Percentiles rank a stretch among this genome's conserved stretches.
Evolutionary conservation across 2,888 invertebrate genomes (phyloP).

Genomic region (Tipula vernalis): DNA sequence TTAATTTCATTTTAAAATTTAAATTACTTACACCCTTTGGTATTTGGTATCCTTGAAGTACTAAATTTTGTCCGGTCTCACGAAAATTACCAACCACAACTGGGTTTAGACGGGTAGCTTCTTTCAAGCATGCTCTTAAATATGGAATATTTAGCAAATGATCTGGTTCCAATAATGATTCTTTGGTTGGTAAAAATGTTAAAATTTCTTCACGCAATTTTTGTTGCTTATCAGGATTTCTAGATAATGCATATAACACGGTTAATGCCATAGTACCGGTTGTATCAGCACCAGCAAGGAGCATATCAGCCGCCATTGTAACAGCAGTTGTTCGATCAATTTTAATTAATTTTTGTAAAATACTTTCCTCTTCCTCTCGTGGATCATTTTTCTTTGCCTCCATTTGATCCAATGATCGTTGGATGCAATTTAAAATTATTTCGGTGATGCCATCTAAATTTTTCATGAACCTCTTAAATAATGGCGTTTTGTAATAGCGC

Average conservation of each 20-base stretch:
- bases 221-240: constrained; percentile 47
- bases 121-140: constrained; percentile 62
- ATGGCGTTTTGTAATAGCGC: constrained; percentile 26
- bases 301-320: constrained; percentile 56
- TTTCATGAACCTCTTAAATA: constrained; percentile 23
- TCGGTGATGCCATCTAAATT: constrained; percentile 22
- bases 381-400: not conserved
- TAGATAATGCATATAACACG: constrained; percentile 47
- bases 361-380: constrained; percentile 37
- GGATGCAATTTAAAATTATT: not conserved
- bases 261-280: constrained; percentile 36
- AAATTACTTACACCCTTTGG: constrained; percentile 41
- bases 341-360: constrained; percentile 49
- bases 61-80: constrained; percentile 40
- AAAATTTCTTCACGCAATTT: constrained; percentile 45
- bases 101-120: constrained; percentile 51
- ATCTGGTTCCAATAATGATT: constrained; percentile 33
- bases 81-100: constrained; percentile 45
- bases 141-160: constrained; percentile 42
- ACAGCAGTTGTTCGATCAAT: constrained; percentile 48
- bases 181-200: constrained; percentile 32
- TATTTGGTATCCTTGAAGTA: constrained; percentile 49
- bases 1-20: constrained; percentile 12
- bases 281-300: constrained; percentile 58
- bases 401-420: not conserved